phyloP scores from a whole-genome alignment of 1,140 invertebrate genomes.

The Drosophila equinoxialis region DNA sequence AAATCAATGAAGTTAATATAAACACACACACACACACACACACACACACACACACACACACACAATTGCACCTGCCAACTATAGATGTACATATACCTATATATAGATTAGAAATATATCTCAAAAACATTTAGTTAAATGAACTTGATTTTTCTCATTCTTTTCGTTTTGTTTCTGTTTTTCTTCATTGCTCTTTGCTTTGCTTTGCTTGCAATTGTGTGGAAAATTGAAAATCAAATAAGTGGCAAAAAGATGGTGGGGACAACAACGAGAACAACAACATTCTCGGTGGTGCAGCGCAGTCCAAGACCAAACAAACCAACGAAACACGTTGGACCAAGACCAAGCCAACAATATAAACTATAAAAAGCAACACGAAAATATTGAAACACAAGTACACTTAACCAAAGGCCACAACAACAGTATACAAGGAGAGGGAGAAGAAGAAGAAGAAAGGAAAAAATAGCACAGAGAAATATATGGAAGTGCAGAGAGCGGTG shows the following conservation, averaged over 20 bases:
- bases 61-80: not conserved
- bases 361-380: constrained; percentile 75
- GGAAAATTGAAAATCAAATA: constrained; percentile 80
- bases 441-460: not conserved
- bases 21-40: constrained; percentile 31
- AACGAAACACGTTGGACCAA: constrained; percentile 3
- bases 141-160: constrained; percentile 60
- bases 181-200: not conserved
- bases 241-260: constrained; percentile 27
- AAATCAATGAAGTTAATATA: constrained; percentile 71
- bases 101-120: not conserved
- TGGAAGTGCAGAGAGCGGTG: too few species aligned
- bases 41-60: too few species aligned
- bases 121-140: constrained; percentile 31
- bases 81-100: not conserved
- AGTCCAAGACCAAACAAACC: constrained; percentile 34
- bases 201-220: constrained; percentile 67
- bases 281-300: constrained; percentile 45
- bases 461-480: not conserved
- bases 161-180: not conserved
- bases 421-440: constrained; percentile 34
- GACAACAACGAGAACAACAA: constrained; percentile 31
- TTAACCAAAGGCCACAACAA: constrained; percentile 74
- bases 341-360: constrained; percentile 68
- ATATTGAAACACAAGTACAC: constrained; percentile 64